phyloP scores from a whole-genome alignment of 2,113 vertebrate species.

The Oryzias javanicus region DNA sequence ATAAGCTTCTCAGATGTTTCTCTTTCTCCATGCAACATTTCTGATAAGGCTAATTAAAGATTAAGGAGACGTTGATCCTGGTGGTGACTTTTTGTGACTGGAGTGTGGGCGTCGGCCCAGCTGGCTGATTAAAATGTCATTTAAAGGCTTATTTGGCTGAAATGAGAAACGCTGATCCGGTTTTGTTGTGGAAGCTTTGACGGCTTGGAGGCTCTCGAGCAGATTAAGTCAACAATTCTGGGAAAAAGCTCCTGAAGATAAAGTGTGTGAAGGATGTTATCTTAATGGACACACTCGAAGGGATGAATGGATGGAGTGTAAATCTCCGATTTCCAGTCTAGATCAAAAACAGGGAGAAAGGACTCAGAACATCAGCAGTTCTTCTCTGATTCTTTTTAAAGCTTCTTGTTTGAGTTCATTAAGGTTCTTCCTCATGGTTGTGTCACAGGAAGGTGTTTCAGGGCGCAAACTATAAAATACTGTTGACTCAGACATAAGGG shows the following conservation, averaged over 20 bases:
- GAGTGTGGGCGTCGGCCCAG: not conserved
- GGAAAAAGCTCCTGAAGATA: constrained; percentile 3
- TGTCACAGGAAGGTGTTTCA: no score
- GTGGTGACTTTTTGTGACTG: constrained; percentile 34
- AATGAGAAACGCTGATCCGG: not conserved
- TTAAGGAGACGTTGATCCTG: constrained; percentile 52
- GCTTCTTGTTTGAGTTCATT: no score
- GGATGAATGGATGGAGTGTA: not conserved
- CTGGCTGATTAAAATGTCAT: constrained; percentile 1
- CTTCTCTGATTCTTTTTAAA: no score
- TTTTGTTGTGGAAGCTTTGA: constrained; percentile 9
- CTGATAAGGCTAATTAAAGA: constrained; percentile 73
- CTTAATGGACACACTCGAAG: not conserved
- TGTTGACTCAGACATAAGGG: no score
- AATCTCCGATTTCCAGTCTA: not conserved
- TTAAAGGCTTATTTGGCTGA: not conserved
- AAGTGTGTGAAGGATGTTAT: constrained; percentile 3
- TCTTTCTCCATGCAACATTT: constrained; percentile 80
- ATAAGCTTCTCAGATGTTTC: constrained; percentile 18
- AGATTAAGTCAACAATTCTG: constrained; percentile 24
- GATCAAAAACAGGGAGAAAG: not conserved
- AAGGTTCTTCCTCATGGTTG: no score
- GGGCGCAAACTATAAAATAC: no score
- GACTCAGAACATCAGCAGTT: not conserved
- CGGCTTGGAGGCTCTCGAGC: not conserved